phyloP scores from a whole-genome alignment of 92 coral and sea anemone species.

The Parazoanthus atlanticus region DNA sequence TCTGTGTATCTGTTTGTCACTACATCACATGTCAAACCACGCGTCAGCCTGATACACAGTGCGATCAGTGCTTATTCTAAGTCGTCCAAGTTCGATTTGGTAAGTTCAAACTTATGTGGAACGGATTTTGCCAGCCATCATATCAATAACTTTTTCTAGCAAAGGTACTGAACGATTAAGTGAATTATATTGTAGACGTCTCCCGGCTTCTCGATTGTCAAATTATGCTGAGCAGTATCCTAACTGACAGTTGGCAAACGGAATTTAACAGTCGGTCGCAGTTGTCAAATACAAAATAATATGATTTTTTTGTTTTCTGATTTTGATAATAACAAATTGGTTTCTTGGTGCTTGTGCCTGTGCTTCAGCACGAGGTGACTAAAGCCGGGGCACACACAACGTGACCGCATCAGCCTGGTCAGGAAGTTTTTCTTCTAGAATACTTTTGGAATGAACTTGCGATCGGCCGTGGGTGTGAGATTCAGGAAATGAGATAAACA shows the following conservation, averaged over 20 bases:
- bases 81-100: not conserved
- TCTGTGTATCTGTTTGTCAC: not conserved
- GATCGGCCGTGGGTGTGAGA: conserved; percentile 6
- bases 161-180: not conserved
- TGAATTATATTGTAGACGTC: too few species aligned
- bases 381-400: not conserved
- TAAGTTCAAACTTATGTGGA: not conserved
- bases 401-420: conserved; percentile 7
- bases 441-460: not conserved
- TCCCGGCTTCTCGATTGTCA: not conserved
- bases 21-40: not conserved
- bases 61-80: not conserved
- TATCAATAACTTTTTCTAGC: not conserved
- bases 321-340: not conserved
- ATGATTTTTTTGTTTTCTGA: not conserved
- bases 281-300: not conserved
- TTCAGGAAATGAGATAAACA: conserved; percentile 41
- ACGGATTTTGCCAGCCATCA: not conserved
- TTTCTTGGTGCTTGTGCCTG: not conserved
- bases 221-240: not conserved
- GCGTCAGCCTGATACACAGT: not conserved
- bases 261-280: conserved; percentile 8
- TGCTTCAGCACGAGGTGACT: not conserved
- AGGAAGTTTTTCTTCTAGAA: not conserved
- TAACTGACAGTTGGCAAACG: not conserved